Evolutionary conservation across 2,797 vertebrate genomes (phyloP).

Genomic region (Scarus forsteni): DNA sequence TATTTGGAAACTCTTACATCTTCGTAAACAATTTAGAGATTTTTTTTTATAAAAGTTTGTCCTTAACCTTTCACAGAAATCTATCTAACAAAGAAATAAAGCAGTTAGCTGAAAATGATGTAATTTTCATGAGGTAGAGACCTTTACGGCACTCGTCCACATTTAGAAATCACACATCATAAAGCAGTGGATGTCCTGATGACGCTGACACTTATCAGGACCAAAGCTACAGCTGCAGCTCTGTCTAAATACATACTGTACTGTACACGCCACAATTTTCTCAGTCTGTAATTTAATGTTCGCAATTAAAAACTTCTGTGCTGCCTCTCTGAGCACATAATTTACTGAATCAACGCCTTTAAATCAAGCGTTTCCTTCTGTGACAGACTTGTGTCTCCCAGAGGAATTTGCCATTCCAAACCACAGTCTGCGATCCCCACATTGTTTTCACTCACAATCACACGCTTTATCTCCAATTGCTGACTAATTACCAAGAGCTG

Average conservation of each 20-base stretch:
- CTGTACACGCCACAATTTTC: conserved; percentile 65
- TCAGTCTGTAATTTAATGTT: conserved; percentile 85
- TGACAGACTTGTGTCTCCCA: conserved; percentile 84
- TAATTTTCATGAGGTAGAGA: conserved; percentile 1
- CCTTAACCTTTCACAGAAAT: background rate
- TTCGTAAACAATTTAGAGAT: too few species aligned
- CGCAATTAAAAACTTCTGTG: conserved; percentile 84
- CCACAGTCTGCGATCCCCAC: conserved; percentile 83
- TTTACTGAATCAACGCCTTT: conserved; percentile 84
- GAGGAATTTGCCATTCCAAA: conserved; percentile 82
- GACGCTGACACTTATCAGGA: conserved; percentile 66
- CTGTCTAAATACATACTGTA: conserved; percentile 79
- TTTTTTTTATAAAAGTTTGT: background rate
- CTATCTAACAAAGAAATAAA: background rate
- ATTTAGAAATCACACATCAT: conserved; percentile 26
- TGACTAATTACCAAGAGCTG: conserved; percentile 85
- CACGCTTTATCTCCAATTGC: conserved; percentile 80
- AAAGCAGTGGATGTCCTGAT: conserved; percentile 49
- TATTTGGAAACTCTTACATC: too few species aligned
- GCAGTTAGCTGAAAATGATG: background rate
- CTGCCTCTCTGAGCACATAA: conserved; percentile 77
- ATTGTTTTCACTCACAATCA: conserved; percentile 82
- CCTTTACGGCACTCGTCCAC: background rate
- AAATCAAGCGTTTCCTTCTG: conserved; percentile 83
- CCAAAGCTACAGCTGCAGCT: conserved; percentile 75